These are phyloP conservation scores for Pogonocherus hispidulus DNA, from an alignment of 2,888 invertebrate species.

Conservation along the genomic window DNA sequence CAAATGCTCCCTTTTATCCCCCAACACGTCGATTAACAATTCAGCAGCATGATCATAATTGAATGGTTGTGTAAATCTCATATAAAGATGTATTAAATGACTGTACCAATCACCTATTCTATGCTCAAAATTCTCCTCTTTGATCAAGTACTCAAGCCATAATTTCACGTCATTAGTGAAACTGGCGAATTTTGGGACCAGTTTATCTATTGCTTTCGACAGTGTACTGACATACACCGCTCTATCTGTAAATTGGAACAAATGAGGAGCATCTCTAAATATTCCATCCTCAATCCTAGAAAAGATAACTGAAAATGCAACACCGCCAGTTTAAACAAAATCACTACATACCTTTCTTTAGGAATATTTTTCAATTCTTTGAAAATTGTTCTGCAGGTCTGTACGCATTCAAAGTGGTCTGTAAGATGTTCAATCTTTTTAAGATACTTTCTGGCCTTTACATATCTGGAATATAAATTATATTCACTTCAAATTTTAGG, in stretches of 20 bases:
- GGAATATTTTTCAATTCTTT: not conserved
- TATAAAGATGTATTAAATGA: slow-evolving; percentile 49
- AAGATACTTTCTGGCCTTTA: slow-evolving; percentile 20
- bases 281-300: slow-evolving; percentile 22
- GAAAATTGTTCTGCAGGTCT: slow-evolving; percentile 8
- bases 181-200: slow-evolving; percentile 41
- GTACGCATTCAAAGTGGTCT: not conserved
- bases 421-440: slow-evolving; percentile 11
- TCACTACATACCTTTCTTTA: not conserved
- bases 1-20: slow-evolving; percentile 48
- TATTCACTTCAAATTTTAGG: no score
- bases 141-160: slow-evolving; percentile 57
- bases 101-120: slow-evolving; percentile 57
- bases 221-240: slow-evolving; percentile 49
- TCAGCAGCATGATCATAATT: slow-evolving; percentile 67
- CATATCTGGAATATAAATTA: slow-evolving; percentile 36
- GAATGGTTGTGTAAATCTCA: slow-evolving; percentile 39
- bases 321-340: no score
- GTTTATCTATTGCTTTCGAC: slow-evolving; percentile 43
- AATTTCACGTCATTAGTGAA: slow-evolving; percentile 47
- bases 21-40: slow-evolving; percentile 68
- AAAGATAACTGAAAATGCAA: no score
- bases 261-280: slow-evolving; percentile 44
- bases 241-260: slow-evolving; percentile 57
- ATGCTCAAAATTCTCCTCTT: slow-evolving; percentile 34